These are phyloP conservation scores for Carpatolechia fugitivella DNA, from an alignment of 2,888 invertebrate species.

Conservation along the genomic window DNA sequence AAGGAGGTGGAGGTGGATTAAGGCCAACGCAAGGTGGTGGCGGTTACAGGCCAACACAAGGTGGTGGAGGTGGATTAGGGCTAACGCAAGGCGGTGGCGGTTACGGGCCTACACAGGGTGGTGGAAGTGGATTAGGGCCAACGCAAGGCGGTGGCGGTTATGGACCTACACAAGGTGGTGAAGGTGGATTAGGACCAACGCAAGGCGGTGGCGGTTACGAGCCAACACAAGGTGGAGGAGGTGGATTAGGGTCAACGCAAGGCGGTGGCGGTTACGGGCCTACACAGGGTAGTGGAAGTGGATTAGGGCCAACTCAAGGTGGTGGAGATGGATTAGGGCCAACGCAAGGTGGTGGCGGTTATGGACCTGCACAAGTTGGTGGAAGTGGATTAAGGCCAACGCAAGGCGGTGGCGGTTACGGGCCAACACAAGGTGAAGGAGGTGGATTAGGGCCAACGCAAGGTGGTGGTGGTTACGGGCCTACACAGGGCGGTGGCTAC, in stretches of 20 bases:
- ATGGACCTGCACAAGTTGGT: too few species aligned
- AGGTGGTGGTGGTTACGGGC: background rate
- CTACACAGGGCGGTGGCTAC: background rate
- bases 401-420: background rate
- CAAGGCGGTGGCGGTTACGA: too few species aligned
- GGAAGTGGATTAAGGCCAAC: background rate
- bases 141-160: background rate
- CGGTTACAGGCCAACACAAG: conserved; percentile 7
- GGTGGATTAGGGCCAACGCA: background rate
- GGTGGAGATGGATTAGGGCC: too few species aligned
- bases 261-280: too few species aligned
- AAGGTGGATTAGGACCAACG: too few species aligned
- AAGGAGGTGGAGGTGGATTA: conserved; percentile 7
- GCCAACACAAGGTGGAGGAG: too few species aligned
- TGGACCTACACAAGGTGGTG: background rate
- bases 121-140: background rate
- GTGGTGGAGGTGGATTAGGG: background rate
- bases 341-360: too few species aligned
- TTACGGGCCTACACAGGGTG: background rate
- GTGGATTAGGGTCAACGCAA: too few species aligned
- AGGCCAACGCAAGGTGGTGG: background rate
- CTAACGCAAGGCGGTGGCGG: background rate
- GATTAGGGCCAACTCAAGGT: conserved; percentile 3
- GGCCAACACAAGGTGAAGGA: background rate
- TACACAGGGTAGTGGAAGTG: too few species aligned